Evolutionary conservation across 2,113 vertebrate genomes (phyloP), one percentile per base, ranked within the genome.

Genomic region (Varanus salvator): DNA sequence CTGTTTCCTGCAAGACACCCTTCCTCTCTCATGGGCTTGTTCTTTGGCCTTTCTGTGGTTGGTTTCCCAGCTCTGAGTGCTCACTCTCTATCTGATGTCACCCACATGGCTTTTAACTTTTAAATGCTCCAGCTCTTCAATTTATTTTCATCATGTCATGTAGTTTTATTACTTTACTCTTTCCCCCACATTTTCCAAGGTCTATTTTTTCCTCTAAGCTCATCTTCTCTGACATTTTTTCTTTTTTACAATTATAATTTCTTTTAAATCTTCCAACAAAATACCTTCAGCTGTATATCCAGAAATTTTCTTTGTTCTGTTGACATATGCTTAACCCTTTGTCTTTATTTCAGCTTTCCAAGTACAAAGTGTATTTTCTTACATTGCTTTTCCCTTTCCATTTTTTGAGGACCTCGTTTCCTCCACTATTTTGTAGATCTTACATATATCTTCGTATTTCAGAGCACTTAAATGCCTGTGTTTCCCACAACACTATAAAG

Each of bases 301-400:
- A 54, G 75, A 5, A 34, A 69, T 54, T 85, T 89, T 25, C 6
- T 85, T 89, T 85, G 88, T 89, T 85, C 88, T 89, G 48, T 52
- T 78, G 60, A 85, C 57, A 38, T 68, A 17, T 52, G 17, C 75
- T 87, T 44, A 87, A 80, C 9, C 44, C 29, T 84, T 84, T 52
- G 72, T 27, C 15, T 78, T 85, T 57, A 27, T 88, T 72, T 75
- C 11, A 54, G 48, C 25, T 78, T 78, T 60, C 60, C 72, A 68
- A 29, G 3, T 64, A 44, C 14, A 3, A 50, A 19, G 25, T 4
- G 19, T 75, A 23, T 68, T 78, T 76, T 84, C 23, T 89, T 15
- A 38, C 60, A 23, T 29, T 23, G 74, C 38, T 78, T 21, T 38
- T 54, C 38, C 23, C 21, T 31, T 84, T 74, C 52, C n/a, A 21